Base-by-base conservation (phyloP, 2,797 vertebrate species). In the Myiotriccus ornatus region DNA sequence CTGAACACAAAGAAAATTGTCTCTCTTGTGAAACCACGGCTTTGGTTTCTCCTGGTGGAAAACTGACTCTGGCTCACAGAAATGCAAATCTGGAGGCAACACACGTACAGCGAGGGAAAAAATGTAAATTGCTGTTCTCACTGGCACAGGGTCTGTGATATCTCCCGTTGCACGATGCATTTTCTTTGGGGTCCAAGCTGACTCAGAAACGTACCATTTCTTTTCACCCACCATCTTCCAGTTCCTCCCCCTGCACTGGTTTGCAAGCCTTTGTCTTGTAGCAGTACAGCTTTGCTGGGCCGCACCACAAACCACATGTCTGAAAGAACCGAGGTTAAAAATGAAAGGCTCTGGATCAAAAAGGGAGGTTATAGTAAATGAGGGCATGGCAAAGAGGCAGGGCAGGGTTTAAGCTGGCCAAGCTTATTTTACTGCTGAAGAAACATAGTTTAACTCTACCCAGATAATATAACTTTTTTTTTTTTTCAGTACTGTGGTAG, bases 1-100 rank as follows among this genome's bases (percentile, higher is more conserved):
- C 35, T 52, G 70, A 81, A 55, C 71, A 82, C 18, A 17, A 50
- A 80, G 89, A 77, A 90, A 89, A 64, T 16, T 34, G 22, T 59
- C 73, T 84, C 35, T 53, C 56, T 52, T 2, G 6, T 67, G 74
- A 85, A 90, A 78, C 7, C 3, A 10, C 7, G 5, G 68, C 63
- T 85, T 83, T 55, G n/a, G n/a, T 81, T 91, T 86, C 78, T 86
- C 63, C 68, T 75, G 57, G 59, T 60, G 85, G 86, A 88, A 84
- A 79, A 39, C 70, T 43, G 78, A 68, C 37, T 55, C 50, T 24
- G 16, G 41, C 71, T 91, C 34, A 19, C 21, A 65, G 67, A 74
- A 92, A 80, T 69, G 73, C 44, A 84, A 28, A 62, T 68, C 50
- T 85, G 21, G 22, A 81, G 49, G 22, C 43, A 59, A n/a, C n/a